A percentile compares a stretch with the other conserved stretches of the same genome.
These are phyloP conservation scores for Carassius carassius DNA, from an alignment of 2,113 vertebrate genomes.

Conservation along the genomic window DNA sequence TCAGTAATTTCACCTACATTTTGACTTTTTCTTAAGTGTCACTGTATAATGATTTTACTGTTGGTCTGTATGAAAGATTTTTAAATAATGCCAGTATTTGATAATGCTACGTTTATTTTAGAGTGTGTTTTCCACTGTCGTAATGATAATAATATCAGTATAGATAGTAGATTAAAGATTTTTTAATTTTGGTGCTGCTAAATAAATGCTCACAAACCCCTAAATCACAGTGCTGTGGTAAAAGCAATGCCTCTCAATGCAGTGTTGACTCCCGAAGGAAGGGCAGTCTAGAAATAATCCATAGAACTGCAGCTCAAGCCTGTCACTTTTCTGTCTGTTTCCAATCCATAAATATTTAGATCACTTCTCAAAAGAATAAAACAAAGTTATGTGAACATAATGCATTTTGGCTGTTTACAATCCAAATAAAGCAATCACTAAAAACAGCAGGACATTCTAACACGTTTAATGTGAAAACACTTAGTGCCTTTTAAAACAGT, in stretches of 20 bases:
- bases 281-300: slow-evolving; percentile 26
- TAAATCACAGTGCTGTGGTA: not conserved
- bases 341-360: no score
- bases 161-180: not conserved
- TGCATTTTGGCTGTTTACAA: no score
- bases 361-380: no score
- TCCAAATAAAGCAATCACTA: no score
- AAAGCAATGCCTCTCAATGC: not conserved
- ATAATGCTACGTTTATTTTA: not conserved
- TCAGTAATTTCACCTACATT: not conserved
- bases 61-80: not conserved
- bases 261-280: not conserved
- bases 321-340: no score
- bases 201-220: not conserved
- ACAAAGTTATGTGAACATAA: no score
- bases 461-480: no score
- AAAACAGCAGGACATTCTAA: no score
- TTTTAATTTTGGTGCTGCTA: not conserved
- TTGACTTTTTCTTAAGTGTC: not conserved
- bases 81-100: not conserved
- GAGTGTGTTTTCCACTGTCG: not conserved
- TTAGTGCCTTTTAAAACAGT: no score
- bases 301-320: no score
- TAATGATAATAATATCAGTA: not conserved
- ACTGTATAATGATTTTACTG: not conserved